Conservation (phyloP, 2,888 invertebrate species). For the Petrophora chlorosata region DNA sequence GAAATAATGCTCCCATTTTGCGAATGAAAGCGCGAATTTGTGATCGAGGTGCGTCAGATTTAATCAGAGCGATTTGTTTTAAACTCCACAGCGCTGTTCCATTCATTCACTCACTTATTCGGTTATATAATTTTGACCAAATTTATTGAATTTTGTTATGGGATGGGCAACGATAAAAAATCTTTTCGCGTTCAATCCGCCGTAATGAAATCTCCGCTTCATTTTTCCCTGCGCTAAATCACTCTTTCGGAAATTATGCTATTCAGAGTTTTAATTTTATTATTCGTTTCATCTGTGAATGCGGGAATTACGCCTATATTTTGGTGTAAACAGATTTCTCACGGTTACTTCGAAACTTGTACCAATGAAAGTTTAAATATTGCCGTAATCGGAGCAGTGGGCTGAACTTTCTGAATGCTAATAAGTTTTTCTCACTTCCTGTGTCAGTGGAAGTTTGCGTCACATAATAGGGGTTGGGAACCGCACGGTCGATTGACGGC, state of each 20-base stretch:
- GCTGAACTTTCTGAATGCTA: constrained; percentile 14
- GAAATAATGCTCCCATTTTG: constrained; percentile 18
- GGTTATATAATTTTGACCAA: constrained; percentile 40
- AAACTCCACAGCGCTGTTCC: constrained; percentile 20
- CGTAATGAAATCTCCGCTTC: constrained; percentile 29
- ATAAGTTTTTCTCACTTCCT: constrained; percentile 13
- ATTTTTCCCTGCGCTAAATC: constrained; percentile 28
- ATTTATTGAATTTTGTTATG: constrained; percentile 40
- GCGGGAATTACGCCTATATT: constrained; percentile 7
- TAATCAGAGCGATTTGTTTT: constrained; percentile 32
- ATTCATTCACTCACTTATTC: constrained; percentile 35
- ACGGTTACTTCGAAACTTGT: constrained; percentile 3
- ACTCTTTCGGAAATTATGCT: constrained; percentile 27
- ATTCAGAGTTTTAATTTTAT: constrained; percentile 25
- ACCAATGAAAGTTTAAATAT: constrained; percentile 12
- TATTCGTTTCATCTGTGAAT: constrained; percentile 10
- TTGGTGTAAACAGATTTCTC: not conserved
- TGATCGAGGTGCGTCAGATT: constrained; percentile 28
- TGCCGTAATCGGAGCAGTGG: not conserved
- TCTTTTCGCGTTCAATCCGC: constrained; percentile 33
- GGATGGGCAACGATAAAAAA: constrained; percentile 35
- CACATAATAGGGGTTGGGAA: constrained; percentile 10
- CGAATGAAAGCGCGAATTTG: constrained; percentile 24
- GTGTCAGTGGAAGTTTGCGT: constrained; percentile 13
- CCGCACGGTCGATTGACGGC: constrained; percentile 14